Conservation (phyloP, 2,888 invertebrate genomes). For the Cremastinae sp. region DNA sequence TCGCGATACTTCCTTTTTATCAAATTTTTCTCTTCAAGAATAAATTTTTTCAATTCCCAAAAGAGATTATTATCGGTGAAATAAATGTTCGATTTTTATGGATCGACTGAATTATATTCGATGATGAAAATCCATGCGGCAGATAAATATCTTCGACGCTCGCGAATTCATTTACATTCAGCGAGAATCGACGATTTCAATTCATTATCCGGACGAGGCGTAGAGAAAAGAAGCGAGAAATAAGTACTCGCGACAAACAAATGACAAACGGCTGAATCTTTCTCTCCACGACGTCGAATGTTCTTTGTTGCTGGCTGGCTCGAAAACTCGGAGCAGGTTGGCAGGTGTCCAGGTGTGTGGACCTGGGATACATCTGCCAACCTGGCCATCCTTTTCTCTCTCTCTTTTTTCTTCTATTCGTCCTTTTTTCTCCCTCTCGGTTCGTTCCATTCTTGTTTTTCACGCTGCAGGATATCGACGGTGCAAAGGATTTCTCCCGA, state of each 20-base stretch:
- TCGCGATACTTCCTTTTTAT: background rate
- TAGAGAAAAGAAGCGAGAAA: too few relatives aligned
- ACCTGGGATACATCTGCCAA: constrained; percentile 71
- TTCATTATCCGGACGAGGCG: too few relatives aligned
- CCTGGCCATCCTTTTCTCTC: constrained; percentile 55
- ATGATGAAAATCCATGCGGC: too few relatives aligned
- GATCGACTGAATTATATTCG: too few relatives aligned
- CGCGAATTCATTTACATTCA: too few relatives aligned
- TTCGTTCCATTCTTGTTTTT: background rate
- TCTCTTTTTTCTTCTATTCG: constrained; percentile 7
- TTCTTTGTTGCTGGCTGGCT: constrained; percentile 56
- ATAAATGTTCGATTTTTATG: too few relatives aligned
- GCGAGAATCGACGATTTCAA: too few relatives aligned
- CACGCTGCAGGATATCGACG: background rate
- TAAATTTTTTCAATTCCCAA: too few relatives aligned
- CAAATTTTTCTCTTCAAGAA: background rate
- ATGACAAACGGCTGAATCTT: constrained; percentile 7
- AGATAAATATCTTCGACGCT: too few relatives aligned
- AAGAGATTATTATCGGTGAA: too few relatives aligned
- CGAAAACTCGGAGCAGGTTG: constrained; percentile 62
- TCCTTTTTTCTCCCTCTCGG: constrained; percentile 7
- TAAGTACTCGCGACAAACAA: too few relatives aligned
- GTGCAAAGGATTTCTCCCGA: too few relatives aligned
- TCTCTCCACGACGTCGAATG: constrained; percentile 39
- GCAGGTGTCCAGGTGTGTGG: constrained; percentile 69